A percentile compares a stretch with the other conserved stretches of the same genome.
phyloP scores from a whole-genome alignment of 35 echinoderm and acorn worm genomes.

The Apostichopus californicus region DNA sequence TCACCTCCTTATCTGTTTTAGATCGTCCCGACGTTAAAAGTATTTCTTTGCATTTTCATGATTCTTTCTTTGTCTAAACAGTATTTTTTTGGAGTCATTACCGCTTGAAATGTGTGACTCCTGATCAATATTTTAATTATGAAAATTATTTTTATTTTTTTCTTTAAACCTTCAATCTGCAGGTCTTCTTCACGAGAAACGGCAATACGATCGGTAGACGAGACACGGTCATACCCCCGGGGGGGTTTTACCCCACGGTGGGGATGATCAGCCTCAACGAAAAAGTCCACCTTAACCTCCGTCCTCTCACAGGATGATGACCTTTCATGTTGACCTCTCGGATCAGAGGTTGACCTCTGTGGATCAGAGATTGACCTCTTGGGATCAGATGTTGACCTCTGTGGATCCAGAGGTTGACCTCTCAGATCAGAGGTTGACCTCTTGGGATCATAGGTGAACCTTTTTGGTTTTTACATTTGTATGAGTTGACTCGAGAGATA shows the following conservation, averaged over 20 bases:
- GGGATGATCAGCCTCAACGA: conserved; percentile 93
- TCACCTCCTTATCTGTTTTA: no score
- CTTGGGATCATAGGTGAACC: no score
- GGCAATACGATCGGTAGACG: conserved; percentile 91
- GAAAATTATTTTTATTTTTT: neutral
- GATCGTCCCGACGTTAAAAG: no score
- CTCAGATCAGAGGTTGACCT: neutral
- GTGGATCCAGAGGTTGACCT: neutral
- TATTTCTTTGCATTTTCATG: no score
- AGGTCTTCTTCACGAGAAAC: conserved; percentile 98
- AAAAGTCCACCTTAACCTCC: conserved; percentile 89
- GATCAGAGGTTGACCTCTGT: neutral
- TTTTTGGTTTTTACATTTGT: no score
- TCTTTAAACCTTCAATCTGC: neutral
- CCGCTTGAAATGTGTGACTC: no score
- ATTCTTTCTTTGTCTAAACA: no score
- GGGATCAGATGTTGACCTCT: neutral
- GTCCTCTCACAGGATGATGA: conserved; percentile 76
- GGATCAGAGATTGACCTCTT: neutral
- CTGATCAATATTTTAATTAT: neutral
- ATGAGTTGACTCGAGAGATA: no score
- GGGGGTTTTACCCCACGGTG: conserved; percentile 91
- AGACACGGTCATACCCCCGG: conserved; percentile 79
- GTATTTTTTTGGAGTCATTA: no score
- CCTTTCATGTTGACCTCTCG: neutral